Evolutionary conservation across 2,888 invertebrate genomes (phyloP).

Genomic region (Athalia rosae): DNA sequence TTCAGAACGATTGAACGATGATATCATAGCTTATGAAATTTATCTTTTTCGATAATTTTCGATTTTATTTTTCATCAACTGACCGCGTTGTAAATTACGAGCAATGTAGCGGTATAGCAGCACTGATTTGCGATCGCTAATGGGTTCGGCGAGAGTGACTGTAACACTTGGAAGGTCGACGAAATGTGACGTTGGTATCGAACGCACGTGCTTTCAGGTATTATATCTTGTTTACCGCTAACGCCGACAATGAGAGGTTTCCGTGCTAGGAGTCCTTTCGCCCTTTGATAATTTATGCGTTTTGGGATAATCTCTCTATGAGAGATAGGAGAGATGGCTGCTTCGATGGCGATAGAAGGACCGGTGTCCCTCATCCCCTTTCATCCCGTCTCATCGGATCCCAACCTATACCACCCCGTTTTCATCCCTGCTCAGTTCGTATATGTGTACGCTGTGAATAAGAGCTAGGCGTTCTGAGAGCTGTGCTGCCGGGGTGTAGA

Average conservation of each 20-base stretch:
- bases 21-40: too few species aligned
- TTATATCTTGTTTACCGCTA: slow-evolving; percentile 38
- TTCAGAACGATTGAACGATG: neutral
- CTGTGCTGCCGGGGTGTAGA: neutral
- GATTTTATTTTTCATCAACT: neutral
- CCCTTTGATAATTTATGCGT: slow-evolving; percentile 65
- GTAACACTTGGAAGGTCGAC: slow-evolving; percentile 47
- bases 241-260: slow-evolving; percentile 24
- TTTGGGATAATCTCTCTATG: slow-evolving; percentile 64
- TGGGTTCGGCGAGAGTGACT: slow-evolving; percentile 48
- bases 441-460: slow-evolving; percentile 24
- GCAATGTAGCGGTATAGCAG: slow-evolving; percentile 56
- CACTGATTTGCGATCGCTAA: slow-evolving; percentile 47
- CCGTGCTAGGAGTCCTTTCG: slow-evolving; percentile 23
- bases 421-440: slow-evolving; percentile 23
- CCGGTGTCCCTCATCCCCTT: slow-evolving; percentile 32
- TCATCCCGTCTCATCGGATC: neutral
- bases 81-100: slow-evolving; percentile 48
- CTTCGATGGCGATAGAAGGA: slow-evolving; percentile 52
- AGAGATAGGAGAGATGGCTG: slow-evolving; percentile 55
- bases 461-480: slow-evolving; percentile 20
- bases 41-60: slow-evolving; percentile 1
- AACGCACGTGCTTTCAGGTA: slow-evolving; percentile 50
- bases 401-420: neutral
- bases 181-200: slow-evolving; percentile 50